These are phyloP conservation scores for Neodontobutis hainanensis DNA, from an alignment of 2,113 vertebrate species.

Conservation along the genomic window DNA sequence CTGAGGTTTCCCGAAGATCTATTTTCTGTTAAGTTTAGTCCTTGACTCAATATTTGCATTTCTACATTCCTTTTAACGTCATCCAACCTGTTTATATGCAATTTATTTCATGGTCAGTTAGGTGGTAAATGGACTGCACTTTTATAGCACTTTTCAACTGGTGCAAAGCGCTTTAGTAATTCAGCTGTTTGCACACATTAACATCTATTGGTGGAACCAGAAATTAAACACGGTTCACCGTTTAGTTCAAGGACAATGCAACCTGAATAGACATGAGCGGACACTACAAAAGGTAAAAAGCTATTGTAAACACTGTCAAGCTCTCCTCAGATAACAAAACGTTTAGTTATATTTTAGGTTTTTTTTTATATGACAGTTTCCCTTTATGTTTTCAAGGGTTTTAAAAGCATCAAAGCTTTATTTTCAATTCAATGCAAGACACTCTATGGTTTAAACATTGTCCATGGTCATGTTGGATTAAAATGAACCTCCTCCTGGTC, in stretches of 20 bases:
- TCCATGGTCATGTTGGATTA: not conserved
- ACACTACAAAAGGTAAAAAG: too few species aligned
- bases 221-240: not conserved
- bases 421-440: too few species aligned
- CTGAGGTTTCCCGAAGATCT: slow-evolving; percentile 6
- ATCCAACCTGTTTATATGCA: slow-evolving; percentile 2
- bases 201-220: not conserved
- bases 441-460: not conserved
- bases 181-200: slow-evolving; percentile 5
- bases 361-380: too few species aligned
- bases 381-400: too few species aligned
- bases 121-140: slow-evolving; percentile 4
- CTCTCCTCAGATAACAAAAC: too few species aligned
- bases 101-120: slow-evolving; percentile 9
- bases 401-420: too few species aligned
- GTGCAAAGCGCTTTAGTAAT: slow-evolving; percentile 6
- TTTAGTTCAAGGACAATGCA: slow-evolving; percentile 5
- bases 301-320: too few species aligned
- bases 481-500: not conserved
- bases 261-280: not conserved
- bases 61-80: slow-evolving; percentile 1
- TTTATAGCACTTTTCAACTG: slow-evolving; percentile 10
- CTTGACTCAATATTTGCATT: slow-evolving; percentile 12
- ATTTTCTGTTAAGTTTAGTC: slow-evolving; percentile 8
- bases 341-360: too few species aligned